Evolutionary conservation across 2,888 invertebrate genomes (phyloP).

Genomic region (Cartodere bifasciata): DNA sequence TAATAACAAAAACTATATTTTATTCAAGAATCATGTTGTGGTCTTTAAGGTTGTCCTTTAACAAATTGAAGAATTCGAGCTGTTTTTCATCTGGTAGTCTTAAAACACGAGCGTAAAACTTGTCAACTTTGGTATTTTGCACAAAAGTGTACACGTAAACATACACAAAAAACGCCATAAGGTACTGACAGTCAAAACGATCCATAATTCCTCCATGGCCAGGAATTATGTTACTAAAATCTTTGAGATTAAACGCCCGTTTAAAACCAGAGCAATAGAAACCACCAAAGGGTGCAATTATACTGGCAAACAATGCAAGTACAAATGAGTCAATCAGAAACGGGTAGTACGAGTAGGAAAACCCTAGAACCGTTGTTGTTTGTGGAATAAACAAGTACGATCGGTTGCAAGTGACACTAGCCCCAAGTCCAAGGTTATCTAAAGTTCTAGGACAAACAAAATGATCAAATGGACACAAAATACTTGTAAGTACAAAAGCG

Average conservation of each 20-base stretch:
- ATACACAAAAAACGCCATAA: conserved; percentile 99
- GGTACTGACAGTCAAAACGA: conserved; percentile 97
- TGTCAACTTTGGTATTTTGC: conserved; percentile 79
- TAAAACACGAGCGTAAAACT: conserved; percentile 81
- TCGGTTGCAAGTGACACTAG: conserved; percentile 18
- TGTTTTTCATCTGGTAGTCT: conserved; percentile 86
- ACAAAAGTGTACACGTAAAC: conserved; percentile 88
- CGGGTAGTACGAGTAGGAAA: conserved; percentile 47
- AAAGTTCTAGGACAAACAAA: conserved; percentile 39
- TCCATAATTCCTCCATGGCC: conserved; percentile 99
- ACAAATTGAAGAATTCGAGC: conserved; percentile 71
- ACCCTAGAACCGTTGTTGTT: conserved; percentile 12
- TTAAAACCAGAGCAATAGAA: conserved; percentile 99
- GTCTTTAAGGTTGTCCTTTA: no score
- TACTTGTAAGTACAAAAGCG: conserved; percentile 55
- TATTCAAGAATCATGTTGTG: no score
- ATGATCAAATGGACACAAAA: conserved; percentile 20
- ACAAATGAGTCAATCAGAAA: conserved; percentile 90
- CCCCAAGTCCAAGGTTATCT: conserved; percentile 30
- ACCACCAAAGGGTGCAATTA: conserved; percentile 98
- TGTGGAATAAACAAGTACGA: conserved; percentile 19
- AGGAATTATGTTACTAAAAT: conserved; percentile 97
- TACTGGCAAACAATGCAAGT: conserved; percentile 90
- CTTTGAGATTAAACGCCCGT: conserved; percentile 72
- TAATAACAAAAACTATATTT: no score